These are phyloP conservation scores for Anomalospiza imberbis DNA, from an alignment of 2,797 vertebrate species.

Conservation along the genomic window DNA sequence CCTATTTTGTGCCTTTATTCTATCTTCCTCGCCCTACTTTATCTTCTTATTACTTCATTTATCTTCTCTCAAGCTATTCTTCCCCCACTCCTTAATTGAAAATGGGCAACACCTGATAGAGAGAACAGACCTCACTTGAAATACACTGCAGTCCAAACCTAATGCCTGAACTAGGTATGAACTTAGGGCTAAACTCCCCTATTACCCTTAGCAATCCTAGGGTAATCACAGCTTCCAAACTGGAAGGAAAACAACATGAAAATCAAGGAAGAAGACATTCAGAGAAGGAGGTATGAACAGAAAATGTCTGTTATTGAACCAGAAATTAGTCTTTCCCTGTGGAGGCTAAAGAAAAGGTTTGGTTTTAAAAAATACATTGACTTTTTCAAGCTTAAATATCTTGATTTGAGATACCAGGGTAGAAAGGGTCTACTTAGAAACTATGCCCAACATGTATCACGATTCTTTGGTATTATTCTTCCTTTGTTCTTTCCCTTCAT, in stretches of 20 bases:
- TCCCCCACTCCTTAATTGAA: accelerated
- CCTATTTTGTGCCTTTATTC: neutral
- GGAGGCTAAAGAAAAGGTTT: neutral
- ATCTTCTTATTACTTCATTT: neutral
- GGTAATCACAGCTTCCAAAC: neutral
- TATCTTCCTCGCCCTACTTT: neutral
- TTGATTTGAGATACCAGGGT: neutral
- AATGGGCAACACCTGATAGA: neutral
- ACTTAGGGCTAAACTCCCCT: neutral
- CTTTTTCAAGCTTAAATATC: neutral
- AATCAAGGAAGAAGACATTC: neutral
- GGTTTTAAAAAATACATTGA: neutral
- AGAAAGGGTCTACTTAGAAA: neutral
- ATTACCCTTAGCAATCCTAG: neutral
- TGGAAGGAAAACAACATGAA: neutral
- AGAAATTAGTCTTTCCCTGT: neutral
- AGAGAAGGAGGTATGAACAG: neutral
- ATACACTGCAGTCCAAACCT: neutral
- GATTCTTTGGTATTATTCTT: neutral
- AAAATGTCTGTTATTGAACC: neutral
- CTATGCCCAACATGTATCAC: neutral
- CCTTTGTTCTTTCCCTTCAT: neutral
- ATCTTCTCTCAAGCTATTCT: neutral
- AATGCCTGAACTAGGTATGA: neutral
- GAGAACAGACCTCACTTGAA: neutral